Evolutionary conservation across 2,888 invertebrate species (phyloP), one percentile per base, ranked within the genome.

Genomic region (Eugnorisma glareosa): DNA sequence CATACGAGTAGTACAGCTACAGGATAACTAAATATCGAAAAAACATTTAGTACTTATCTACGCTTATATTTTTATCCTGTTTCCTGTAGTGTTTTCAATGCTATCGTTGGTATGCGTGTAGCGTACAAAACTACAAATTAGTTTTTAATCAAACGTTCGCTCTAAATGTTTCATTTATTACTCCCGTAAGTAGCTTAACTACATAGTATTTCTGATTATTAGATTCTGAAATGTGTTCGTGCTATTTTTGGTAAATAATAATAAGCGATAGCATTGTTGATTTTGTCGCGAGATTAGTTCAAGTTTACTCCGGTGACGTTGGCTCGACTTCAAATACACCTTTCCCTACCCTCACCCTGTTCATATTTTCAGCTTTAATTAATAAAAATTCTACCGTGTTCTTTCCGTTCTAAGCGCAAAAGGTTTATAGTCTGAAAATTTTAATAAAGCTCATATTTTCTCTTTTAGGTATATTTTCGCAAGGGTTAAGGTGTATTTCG

Each of bases 231-330:
- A 77, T 80, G 54, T 67, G 72, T 80, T 82, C 75, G 68, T 81
- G 67, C 61, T 75, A 72, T 78, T 72, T 77, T 77, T 67, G 43
- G 72, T 74, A 77, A 76, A 72, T 79, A 86, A 77, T 78, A 66
- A 81, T 79, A 80, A 74, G 79, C 78, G 70, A 73, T 73, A 70
- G 73, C 67, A 67, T 68, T 78, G 76, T 79, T 82, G 74, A 87
- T 86, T 84, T 67, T 77, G 76, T 80, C 54, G 75, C 67, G 51
- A 86, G 84, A 86, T 86, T 88, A 76, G 28, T 70, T 81, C 35
- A 35, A 79, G 77, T 83, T 80, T 75, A 79, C 84, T 73, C 66
- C 70, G 72, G 63, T 83, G 73, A 73, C 71, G 77, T 77, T 57
- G 63, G 76, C 57, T 67, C 63, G 54, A 70, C 86, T 73, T 64